phyloP scores from a whole-genome alignment of 2,113 vertebrate genomes.

The Coryphaenoides rupestris region DNA sequence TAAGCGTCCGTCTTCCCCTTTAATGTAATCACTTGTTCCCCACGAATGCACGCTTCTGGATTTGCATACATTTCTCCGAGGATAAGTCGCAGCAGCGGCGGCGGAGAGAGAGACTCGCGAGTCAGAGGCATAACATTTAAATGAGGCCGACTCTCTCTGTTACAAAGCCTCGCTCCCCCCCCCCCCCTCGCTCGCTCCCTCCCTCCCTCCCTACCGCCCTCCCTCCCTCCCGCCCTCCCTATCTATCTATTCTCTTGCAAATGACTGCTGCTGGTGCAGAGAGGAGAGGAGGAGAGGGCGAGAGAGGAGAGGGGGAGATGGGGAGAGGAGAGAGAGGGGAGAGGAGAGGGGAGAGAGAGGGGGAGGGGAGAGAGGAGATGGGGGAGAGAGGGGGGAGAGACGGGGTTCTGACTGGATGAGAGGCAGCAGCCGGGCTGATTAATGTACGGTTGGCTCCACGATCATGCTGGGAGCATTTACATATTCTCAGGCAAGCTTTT shows the following conservation, averaged over 20 bases:
- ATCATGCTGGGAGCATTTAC: constrained; percentile 70
- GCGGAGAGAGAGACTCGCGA: constrained; percentile 57
- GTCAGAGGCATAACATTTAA: constrained; percentile 76
- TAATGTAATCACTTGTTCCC: constrained; percentile 74
- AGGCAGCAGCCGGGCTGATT: constrained; percentile 61
- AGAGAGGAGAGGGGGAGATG: background rate
- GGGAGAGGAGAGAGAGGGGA: no score
- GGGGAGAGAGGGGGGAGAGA: no score
- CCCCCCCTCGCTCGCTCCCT: no score
- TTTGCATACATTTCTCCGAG: constrained; percentile 75
- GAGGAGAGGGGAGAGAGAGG: no score
- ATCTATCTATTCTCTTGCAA: constrained; percentile 70
- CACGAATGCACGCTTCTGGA: constrained; percentile 66
- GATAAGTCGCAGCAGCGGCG: constrained; percentile 74
- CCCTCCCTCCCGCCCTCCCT: constrained; percentile 3
- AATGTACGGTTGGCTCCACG: constrained; percentile 63
- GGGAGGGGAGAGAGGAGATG: no score
- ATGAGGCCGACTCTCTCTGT: constrained; percentile 66
- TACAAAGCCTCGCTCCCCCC: no score
- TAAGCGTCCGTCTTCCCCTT: constrained; percentile 55
- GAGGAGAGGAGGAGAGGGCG: no score
- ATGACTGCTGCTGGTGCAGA: no score
- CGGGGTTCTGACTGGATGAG: constrained; percentile 51
- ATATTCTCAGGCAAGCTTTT: constrained; percentile 66
- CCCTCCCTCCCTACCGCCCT: no score